A percentile compares a stretch with the other conserved stretches of the same genome.
Evolutionary conservation across 2,797 vertebrate genomes (phyloP).

Genomic region (Enteromius anoplus): DNA sequence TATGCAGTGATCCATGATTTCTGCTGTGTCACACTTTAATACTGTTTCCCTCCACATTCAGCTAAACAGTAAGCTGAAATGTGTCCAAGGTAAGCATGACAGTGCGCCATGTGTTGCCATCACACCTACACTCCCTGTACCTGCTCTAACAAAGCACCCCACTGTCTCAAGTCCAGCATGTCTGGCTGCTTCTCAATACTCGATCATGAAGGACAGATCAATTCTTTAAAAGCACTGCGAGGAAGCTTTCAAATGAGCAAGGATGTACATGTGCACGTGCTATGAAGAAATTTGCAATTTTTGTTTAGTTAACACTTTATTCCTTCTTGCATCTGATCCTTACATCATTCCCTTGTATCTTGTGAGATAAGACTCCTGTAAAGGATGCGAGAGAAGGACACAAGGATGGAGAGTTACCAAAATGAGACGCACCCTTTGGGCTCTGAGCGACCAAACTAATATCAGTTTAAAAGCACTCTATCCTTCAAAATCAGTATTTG

Average conservation of each 20-base stretch:
- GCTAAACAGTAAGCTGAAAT: slow-evolving; percentile 50
- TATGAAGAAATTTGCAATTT: not conserved
- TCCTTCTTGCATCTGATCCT: not conserved
- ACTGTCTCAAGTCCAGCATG: not conserved
- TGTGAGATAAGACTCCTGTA: not conserved
- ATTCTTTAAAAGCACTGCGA: not conserved
- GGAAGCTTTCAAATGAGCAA: not conserved
- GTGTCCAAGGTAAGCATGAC: slow-evolving; percentile 54
- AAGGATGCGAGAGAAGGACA: not conserved
- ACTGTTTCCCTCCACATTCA: slow-evolving; percentile 54
- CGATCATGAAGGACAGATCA: not conserved
- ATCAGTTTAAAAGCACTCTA: not conserved
- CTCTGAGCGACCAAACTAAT: slow-evolving; percentile 7
- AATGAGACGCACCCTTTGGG: not conserved
- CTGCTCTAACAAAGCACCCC: not conserved
- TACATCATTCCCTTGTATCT: not conserved
- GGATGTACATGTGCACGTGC: not conserved
- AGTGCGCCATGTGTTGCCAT: not conserved
- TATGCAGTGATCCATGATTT: slow-evolving; percentile 54
- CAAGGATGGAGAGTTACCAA: not conserved
- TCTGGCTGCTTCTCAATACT: not conserved
- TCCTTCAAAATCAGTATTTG: not conserved
- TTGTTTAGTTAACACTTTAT: not conserved
- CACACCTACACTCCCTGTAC: not conserved
- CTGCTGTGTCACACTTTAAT: slow-evolving; percentile 52